Evolutionary conservation across 2,888 invertebrate species (phyloP), one percentile per base, ranked within the genome.

Genomic region (Dynastes hyllus): DNA sequence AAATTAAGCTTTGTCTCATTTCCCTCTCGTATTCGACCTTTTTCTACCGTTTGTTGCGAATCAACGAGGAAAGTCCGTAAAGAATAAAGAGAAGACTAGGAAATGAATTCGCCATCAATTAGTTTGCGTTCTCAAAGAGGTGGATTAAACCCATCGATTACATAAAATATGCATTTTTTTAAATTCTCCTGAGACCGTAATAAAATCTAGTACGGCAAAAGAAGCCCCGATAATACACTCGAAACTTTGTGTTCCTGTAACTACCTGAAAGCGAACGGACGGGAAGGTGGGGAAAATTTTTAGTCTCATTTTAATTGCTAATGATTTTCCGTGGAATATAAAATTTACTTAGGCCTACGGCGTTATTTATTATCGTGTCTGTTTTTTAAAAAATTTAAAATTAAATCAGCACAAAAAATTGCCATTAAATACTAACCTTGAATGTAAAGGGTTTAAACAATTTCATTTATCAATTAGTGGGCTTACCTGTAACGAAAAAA

Each of bases 301-400:
- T 69, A 29, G 69, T 27, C 51, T 69, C 22, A 69, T 69, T 69
- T 69, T 69, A 69, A 69, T 69, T 69, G 69, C 69, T 69, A 69
- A 69, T 69, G 51, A 69, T 69, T 51, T 51, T 16, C 66, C n/a
- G 51, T 13, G 51, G 69, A 69, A 69, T 69, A 69, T 51, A 69
- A 69, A 66, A 69, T 69, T 51, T 51, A 69, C 50, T n/a, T 69
- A 51, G 69, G 69, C 69, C 27, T 51, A 27, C 29, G 16, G 51
- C 27, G 69, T 69, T 69, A 69, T 69, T 69, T 69, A 69, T 51
- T 50, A 69, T 27, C 69, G 6, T 29, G 69, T 29, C 51, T 1
- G 29, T n/a, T n/a, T 2, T 69, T 69, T 51, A 27, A 69, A 51
- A 51, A 69, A 69, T 69, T 69, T 40, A 8, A 32, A 69, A 69